Evolutionary conservation across 2,113 vertebrate genomes (phyloP).

Genomic region (Python bivittatus): DNA sequence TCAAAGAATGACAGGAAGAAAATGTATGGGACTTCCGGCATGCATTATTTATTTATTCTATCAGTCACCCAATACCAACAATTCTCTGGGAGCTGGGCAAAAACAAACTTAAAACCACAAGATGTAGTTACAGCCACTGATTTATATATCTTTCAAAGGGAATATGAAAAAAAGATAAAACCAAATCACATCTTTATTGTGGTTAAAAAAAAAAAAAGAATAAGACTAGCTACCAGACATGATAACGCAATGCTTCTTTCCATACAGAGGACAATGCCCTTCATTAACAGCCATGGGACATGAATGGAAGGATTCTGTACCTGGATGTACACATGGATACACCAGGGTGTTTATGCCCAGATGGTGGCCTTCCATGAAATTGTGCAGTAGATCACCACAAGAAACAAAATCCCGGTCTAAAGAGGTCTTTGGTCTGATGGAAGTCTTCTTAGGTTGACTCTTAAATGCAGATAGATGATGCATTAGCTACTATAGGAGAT

Average conservation of each 20-base stretch:
- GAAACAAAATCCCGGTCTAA: not conserved
- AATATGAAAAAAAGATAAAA: not conserved
- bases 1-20: not conserved
- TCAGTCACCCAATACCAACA: not conserved
- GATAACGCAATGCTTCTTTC: not conserved
- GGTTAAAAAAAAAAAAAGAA: not conserved
- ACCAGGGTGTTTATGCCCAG: not conserved
- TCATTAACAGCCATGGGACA: not conserved
- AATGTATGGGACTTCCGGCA: not conserved
- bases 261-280: not conserved
- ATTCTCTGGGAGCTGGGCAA: not conserved
- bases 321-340: no score
- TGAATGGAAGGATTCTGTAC: not conserved
- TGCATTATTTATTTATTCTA: not conserved
- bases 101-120: not conserved
- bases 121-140: not conserved
- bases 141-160: not conserved
- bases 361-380: not conserved
- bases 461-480: not conserved
- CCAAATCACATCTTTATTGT: no score
- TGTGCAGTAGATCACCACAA: not conserved
- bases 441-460: not conserved
- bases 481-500: not conserved
- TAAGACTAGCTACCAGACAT: not conserved
- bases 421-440: not conserved